phyloP scores from a whole-genome alignment of 2,797 vertebrate species.

The Calcarius lapponicus region DNA sequence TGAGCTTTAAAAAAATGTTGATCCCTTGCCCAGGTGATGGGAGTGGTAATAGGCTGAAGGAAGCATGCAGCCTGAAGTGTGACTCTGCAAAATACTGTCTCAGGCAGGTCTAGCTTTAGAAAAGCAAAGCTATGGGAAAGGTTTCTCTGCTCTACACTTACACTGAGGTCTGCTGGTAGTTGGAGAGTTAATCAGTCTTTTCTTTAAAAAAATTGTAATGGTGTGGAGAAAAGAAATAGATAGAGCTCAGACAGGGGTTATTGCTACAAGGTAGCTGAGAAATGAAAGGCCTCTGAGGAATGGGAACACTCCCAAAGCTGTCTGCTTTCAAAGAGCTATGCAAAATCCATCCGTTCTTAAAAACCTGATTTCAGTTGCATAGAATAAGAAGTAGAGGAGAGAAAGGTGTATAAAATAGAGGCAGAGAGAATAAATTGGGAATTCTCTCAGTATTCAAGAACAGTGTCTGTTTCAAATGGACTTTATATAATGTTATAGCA shows the following conservation, averaged over 20 bases:
- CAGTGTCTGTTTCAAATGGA: neutral
- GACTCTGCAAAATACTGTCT: conserved; percentile 45
- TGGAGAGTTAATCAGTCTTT: neutral
- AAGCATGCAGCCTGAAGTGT: neutral
- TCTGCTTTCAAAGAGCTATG: neutral
- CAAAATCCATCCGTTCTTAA: neutral
- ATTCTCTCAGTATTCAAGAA: neutral
- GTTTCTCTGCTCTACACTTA: neutral
- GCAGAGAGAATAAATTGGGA: neutral
- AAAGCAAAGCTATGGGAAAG: neutral
- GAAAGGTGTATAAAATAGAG: neutral
- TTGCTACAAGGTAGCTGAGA: conserved; percentile 12
- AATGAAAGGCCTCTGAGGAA: neutral
- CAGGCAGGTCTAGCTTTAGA: neutral
- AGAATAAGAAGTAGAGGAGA: neutral
- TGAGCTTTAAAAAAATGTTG: neutral
- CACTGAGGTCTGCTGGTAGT: neutral
- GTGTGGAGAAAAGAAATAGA: neutral
- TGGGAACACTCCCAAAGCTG: neutral
- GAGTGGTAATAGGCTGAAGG: neutral
- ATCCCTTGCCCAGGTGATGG: neutral
- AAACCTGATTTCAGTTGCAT: neutral
- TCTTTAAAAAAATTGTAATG: neutral
- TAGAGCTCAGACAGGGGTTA: neutral
- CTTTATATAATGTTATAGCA: neutral